phyloP scores from a whole-genome alignment of 2,797 vertebrate species.

The Echiichthys vipera region DNA sequence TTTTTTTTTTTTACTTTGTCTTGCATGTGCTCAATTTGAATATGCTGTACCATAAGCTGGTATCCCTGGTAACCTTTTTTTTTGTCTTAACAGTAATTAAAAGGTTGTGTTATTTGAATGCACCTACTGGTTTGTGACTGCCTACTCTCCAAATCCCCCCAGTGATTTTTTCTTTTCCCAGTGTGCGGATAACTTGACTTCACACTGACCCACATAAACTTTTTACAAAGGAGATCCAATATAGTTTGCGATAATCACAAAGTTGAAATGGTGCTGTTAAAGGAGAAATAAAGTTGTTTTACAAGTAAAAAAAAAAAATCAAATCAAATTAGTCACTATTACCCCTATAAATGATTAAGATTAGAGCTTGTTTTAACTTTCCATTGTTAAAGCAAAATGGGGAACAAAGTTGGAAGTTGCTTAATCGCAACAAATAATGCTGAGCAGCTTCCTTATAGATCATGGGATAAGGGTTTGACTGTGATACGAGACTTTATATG shows the following conservation, averaged over 20 bases:
- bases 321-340: too few relatives aligned
- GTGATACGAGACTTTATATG: too few relatives aligned
- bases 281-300: too few relatives aligned
- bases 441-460: conserved; percentile 28
- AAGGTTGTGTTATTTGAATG: conserved; percentile 37
- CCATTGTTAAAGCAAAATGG: conserved; percentile 12
- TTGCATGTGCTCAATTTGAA: conserved; percentile 85
- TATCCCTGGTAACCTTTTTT: conserved; percentile 25
- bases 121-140: conserved; percentile 11
- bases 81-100: conserved; percentile 47
- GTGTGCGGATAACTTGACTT: conserved; percentile 40
- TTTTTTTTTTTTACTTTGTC: conserved; percentile 68
- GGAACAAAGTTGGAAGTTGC: conserved; percentile 28
- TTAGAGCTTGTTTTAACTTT: neutral
- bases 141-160: conserved; percentile 15
- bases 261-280: too few relatives aligned
- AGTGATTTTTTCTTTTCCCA: conserved; percentile 40
- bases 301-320: too few relatives aligned
- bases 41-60: conserved; percentile 76
- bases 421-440: conserved; percentile 13
- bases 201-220: too few relatives aligned
- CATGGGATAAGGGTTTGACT: conserved; percentile 12
- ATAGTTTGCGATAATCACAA: conserved; percentile 42
- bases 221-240: too few relatives aligned
- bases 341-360: neutral